phyloP scores from a whole-genome alignment of 2,888 invertebrate genomes.

The Eustalomyia histrio region DNA sequence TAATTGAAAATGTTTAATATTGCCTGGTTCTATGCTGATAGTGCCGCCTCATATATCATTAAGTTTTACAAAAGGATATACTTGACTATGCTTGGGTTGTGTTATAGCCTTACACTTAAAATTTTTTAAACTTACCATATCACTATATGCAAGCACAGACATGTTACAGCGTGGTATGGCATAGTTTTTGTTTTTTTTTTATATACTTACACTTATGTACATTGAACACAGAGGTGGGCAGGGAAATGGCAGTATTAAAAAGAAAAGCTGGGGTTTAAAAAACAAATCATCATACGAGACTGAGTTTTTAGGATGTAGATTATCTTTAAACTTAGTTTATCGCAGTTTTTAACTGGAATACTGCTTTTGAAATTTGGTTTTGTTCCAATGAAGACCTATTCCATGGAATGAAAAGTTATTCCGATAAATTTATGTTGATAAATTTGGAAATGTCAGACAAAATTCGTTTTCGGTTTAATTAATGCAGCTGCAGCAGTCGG shows the following conservation, averaged over 20 bases:
- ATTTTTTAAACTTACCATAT: conserved; percentile 4
- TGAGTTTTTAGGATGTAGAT: too few relatives aligned
- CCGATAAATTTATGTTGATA: too few relatives aligned
- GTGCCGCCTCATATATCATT: conserved; percentile 59
- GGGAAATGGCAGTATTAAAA: neutral
- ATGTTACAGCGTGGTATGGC: neutral
- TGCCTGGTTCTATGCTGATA: conserved; percentile 48
- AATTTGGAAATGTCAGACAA: too few relatives aligned
- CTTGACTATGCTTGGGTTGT: neutral
- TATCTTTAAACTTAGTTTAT: too few relatives aligned
- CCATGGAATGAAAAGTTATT: too few relatives aligned
- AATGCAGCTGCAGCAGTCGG: too few relatives aligned
- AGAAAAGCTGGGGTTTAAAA: too few relatives aligned
- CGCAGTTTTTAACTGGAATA: too few relatives aligned
- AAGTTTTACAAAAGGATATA: conserved; percentile 20
- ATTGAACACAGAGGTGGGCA: neutral
- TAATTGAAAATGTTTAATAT: conserved; percentile 1
- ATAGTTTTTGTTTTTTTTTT: neutral
- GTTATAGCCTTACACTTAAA: conserved; percentile 1
- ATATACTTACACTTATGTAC: neutral
- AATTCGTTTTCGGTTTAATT: too few relatives aligned
- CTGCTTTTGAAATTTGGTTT: too few relatives aligned
- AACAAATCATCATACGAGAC: too few relatives aligned
- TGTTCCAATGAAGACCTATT: too few relatives aligned
- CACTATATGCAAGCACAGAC: conserved; percentile 16